Base-by-base conservation (phyloP, 2,888 invertebrate species). In the Ommatoiulus sabulosus region DNA sequence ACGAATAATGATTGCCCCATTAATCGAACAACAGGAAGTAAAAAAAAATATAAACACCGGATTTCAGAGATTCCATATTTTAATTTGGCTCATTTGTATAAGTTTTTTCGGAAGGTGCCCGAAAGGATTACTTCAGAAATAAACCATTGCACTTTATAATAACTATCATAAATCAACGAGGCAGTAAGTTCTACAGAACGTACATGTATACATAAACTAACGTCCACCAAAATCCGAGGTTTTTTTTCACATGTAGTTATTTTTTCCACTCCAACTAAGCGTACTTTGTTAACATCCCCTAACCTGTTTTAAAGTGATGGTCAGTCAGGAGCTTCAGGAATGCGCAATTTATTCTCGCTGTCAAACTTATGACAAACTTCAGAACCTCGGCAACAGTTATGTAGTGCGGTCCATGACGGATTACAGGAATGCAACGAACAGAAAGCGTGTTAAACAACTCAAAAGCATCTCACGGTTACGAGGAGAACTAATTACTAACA, bases 391-490 rank as follows among this genome's bases (percentile, higher is more conserved):
- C 72, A 72, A 24, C 72, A 72, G 72, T 72, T 72, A 72, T 24
- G 72, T 20, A 20, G 72, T 24, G 20, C 24, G 72, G 72, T n/a
- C 72, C 8, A 72, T 72, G 72, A 72, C 72, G 72, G 72, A 72
- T 72, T 20, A 72, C 72, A 72, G 20, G 72, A 72, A 72, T 72
- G 20, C 72, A 72, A 72, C 72, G 72, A 72, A 24, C 72, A 72
- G 24, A 72, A 72, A 10, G 24, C 72, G 72, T 72, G 72, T 72
- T 24, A 72, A 72, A 72, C 72, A 72, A 24, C 72, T 24, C 20
- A 2, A 72, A n/a, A 72, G 24, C 72, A 24, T n/a, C 24, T 72
- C 72, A 72, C 72, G n/a, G 17, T 20, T 72, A 72, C 72, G 10
- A 72, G 72, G 72, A 20, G 24, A 24, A 72, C 72, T 72, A 72